Evolutionary conservation across 2,888 invertebrate species (phyloP).

Genomic region (Drosophila prolongata): DNA sequence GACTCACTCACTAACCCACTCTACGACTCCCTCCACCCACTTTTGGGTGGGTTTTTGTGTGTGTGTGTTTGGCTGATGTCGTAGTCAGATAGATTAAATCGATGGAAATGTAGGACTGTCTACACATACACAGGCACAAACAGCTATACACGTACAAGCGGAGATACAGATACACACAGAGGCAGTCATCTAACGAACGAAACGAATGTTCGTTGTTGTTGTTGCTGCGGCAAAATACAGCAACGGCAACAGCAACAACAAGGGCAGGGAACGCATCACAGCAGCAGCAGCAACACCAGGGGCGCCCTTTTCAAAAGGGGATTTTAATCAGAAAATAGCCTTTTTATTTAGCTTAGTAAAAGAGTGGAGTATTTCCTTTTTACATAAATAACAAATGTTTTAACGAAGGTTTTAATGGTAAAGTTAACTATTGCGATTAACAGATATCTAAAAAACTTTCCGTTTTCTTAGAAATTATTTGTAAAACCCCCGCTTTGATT

Average conservation of each 20-base stretch:
- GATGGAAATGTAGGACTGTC: constrained; percentile 81
- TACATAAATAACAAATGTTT: too few relatives aligned
- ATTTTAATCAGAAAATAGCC: neutral
- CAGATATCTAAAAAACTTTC: too few relatives aligned
- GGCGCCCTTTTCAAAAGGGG: constrained; percentile 23
- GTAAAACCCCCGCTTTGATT: too few relatives aligned
- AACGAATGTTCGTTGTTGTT: constrained; percentile 53
- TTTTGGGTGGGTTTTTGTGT: constrained; percentile 68
- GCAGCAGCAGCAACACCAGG: constrained; percentile 54
- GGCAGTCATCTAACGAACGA: constrained; percentile 76
- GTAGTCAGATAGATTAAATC: constrained; percentile 82
- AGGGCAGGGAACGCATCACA: constrained; percentile 67
- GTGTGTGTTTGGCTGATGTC: constrained; percentile 73
- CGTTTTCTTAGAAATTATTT: too few relatives aligned
- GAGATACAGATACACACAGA: constrained; percentile 40
- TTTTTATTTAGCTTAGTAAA: too few relatives aligned
- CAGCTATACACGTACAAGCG: constrained; percentile 48
- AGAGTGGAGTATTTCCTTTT: too few relatives aligned
- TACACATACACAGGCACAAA: constrained; percentile 47
- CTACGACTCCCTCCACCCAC: constrained; percentile 54
- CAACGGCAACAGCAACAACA: constrained; percentile 58
- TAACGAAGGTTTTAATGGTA: too few relatives aligned
- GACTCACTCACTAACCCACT: constrained; percentile 38
- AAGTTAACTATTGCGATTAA: too few relatives aligned
- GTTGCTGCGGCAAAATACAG: constrained; percentile 78